Conservation (phyloP, 2,113 vertebrate genomes). For the Dendrocopos noguchii region DNA sequence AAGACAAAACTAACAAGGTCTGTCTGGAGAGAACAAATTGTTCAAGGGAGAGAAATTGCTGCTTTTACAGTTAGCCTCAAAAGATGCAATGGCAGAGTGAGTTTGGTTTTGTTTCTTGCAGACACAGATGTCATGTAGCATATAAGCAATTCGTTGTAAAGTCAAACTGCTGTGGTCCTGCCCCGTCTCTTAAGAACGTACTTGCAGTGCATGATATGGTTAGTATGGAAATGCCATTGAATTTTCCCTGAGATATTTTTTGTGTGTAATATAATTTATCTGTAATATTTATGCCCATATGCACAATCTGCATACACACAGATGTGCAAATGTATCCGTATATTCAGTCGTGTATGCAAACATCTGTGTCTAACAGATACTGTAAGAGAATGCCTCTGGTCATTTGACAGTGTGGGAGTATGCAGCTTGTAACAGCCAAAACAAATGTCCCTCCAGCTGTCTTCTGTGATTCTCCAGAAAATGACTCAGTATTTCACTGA, state of each 20-base stretch:
- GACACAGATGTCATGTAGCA: neutral
- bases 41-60: neutral
- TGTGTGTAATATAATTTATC: no score
- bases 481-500: neutral
- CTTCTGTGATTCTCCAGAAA: neutral
- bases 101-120: neutral
- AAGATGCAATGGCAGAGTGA: neutral
- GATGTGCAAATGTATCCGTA: neutral
- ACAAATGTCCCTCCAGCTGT: neutral
- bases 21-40: neutral
- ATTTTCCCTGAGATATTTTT: neutral
- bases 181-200: neutral
- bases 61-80: neutral
- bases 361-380: neutral
- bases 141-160: neutral
- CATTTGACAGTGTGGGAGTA: neutral
- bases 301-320: rapidly evolving
- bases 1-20: neutral
- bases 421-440: neutral
- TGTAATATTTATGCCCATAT: neutral
- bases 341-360: neutral
- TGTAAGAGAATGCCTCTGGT: neutral
- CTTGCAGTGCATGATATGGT: neutral
- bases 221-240: neutral
- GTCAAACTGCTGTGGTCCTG: neutral